These are phyloP conservation scores for Erebia epiphron DNA, from an alignment of 2,888 invertebrate genomes.

Conservation along the genomic window DNA sequence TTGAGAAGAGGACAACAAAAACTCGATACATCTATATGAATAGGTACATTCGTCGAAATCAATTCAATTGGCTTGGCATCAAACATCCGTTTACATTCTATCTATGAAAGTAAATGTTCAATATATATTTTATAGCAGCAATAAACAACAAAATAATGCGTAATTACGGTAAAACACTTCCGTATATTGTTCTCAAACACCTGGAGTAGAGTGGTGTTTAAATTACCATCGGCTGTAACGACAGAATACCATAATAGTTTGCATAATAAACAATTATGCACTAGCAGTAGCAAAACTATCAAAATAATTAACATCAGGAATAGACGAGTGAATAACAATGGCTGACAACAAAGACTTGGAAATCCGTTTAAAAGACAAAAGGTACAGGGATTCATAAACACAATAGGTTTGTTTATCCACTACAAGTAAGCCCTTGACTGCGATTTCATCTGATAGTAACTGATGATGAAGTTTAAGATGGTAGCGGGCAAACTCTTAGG, in stretches of 20 bases:
- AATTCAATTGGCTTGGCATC: neutral
- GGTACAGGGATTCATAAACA: neutral
- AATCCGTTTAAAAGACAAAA: neutral
- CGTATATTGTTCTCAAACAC: conserved; percentile 54
- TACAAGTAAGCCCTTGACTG: too few relatives aligned
- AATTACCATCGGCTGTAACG: neutral
- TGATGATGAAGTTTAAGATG: too few relatives aligned
- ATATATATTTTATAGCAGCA: neutral
- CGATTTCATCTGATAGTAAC: too few relatives aligned
- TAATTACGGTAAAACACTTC: conserved; percentile 55
- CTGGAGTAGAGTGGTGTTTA: conserved; percentile 10
- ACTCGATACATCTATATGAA: neutral
- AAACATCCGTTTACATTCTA: neutral
- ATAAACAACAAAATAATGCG: neutral
- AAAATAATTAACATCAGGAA: conserved; percentile 3
- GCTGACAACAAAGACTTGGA: neutral
- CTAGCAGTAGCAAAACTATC: neutral
- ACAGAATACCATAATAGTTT: neutral
- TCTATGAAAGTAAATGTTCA: neutral
- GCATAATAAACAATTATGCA: conserved; percentile 3
- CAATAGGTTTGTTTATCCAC: neutral
- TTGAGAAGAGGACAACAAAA: too few relatives aligned
- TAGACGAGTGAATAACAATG: neutral
- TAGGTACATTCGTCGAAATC: neutral
- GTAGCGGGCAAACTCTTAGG: too few relatives aligned